These are phyloP conservation scores for Allobates femoralis DNA, from an alignment of 2,797 vertebrate species.

Conservation along the genomic window DNA sequence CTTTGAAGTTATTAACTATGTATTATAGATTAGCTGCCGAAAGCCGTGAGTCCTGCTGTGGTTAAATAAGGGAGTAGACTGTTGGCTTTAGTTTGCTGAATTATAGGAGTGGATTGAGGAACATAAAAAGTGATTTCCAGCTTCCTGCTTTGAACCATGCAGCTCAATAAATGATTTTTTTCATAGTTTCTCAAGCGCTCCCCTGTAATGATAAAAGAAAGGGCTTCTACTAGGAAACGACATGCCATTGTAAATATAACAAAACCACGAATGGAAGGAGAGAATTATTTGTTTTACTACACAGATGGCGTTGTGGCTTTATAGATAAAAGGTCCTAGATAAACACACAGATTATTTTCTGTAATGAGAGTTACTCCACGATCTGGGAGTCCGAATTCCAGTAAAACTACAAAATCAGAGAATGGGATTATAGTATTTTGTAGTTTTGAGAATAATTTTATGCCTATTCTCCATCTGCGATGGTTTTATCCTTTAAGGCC, in stretches of 20 bases:
- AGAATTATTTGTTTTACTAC: constrained; percentile 46
- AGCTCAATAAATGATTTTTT: constrained; percentile 54
- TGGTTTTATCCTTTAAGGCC: background rate
- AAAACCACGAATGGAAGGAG: constrained; percentile 45
- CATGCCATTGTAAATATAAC: constrained; percentile 49
- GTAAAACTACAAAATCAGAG: background rate
- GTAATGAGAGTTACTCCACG: background rate
- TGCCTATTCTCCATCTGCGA: background rate
- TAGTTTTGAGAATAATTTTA: no score
- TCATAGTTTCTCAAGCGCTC: constrained; percentile 52
- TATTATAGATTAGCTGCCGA: constrained; percentile 57
- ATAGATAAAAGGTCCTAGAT: constrained; percentile 30
- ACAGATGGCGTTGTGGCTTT: constrained; percentile 50
- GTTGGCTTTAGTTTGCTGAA: constrained; percentile 56
- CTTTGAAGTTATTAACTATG: constrained; percentile 63
- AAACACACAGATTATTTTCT: constrained; percentile 25
- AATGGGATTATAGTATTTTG: constrained; percentile 2
- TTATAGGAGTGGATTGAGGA: constrained; percentile 54
- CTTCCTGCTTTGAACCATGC: constrained; percentile 53
- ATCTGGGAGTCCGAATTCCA: background rate
- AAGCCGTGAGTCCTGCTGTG: constrained; percentile 56
- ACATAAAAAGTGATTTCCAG: constrained; percentile 60
- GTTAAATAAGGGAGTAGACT: constrained; percentile 61
- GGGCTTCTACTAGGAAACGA: constrained; percentile 34
- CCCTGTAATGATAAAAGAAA: constrained; percentile 52